Conservation (phyloP, 1,140 invertebrate species). For the Leucophenga varia region DNA sequence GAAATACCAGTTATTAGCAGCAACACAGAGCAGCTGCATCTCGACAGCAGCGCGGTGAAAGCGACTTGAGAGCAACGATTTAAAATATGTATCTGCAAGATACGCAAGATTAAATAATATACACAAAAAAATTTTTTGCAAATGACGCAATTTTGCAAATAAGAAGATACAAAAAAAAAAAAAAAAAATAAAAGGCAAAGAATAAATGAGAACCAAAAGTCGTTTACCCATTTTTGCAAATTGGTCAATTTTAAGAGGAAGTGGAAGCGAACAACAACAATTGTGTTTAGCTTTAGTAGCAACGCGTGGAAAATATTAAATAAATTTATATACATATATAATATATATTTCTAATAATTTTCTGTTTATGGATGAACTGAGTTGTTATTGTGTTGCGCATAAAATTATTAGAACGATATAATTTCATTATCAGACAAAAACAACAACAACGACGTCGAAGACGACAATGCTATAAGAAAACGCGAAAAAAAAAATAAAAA, state of each 20-base stretch:
- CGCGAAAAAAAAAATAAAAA: not conserved
- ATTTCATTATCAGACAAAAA: slow-evolving; percentile 38
- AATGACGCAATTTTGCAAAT: slow-evolving; percentile 40
- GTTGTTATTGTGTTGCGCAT: slow-evolving; percentile 27
- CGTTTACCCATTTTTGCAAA: slow-evolving; percentile 28
- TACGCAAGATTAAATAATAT: too few species aligned
- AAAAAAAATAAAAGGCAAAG: slow-evolving; percentile 12
- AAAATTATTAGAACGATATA: slow-evolving; percentile 48
- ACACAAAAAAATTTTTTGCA: slow-evolving; percentile 39
- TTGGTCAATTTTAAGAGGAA: too few species aligned
- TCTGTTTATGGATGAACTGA: too few species aligned
- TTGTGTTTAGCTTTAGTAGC: too few species aligned
- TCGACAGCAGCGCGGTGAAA: not conserved
- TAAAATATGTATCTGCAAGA: too few species aligned
- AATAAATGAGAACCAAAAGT: slow-evolving; percentile 13
- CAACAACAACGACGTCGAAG: slow-evolving; percentile 4
- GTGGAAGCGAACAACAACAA: too few species aligned
- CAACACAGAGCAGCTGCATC: not conserved
- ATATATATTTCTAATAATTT: too few species aligned
- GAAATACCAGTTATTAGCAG: not conserved
- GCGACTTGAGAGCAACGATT: too few species aligned
- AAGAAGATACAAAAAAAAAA: slow-evolving; percentile 14
- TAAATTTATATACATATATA: too few species aligned
- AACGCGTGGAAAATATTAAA: too few species aligned
- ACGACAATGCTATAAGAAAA: too few species aligned